phyloP scores from a whole-genome alignment of 2,888 invertebrate genomes.

The Hemithea aestivaria region DNA sequence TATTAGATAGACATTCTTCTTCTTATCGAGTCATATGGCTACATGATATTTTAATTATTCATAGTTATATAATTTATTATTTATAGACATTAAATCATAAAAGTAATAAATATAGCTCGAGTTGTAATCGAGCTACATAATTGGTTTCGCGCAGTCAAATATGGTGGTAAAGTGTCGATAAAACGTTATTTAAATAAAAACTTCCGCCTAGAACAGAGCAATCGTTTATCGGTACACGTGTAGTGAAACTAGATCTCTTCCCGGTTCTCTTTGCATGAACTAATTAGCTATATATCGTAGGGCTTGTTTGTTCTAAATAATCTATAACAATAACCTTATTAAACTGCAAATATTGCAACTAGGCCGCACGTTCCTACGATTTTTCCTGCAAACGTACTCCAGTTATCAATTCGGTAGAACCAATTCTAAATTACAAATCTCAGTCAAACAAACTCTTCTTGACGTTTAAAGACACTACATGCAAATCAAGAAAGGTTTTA shows the following conservation, averaged over 20 bases:
- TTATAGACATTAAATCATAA: not conserved
- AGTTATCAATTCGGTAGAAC: not conserved
- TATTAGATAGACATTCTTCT: too few species aligned
- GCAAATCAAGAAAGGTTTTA: too few species aligned
- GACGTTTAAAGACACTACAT: too few species aligned
- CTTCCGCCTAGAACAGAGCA: conserved; percentile 40
- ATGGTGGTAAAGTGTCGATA: conserved; percentile 26
- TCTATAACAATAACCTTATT: conserved; percentile 9
- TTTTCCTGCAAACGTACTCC: too few species aligned
- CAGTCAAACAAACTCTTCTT: too few species aligned
- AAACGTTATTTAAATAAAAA: conserved; percentile 27
- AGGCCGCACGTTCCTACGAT: not conserved
- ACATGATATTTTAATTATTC: too few species aligned
- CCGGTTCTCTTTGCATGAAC: conserved; percentile 42
- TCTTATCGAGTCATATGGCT: too few species aligned
- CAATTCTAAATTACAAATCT: too few species aligned
- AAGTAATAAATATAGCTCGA: not conserved
- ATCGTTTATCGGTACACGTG: conserved; percentile 52
- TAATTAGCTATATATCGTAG: conserved; percentile 40
- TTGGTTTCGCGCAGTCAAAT: conserved; percentile 43
- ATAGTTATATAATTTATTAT: too few species aligned
- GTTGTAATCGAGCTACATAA: not conserved
- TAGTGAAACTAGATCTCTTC: conserved; percentile 47
- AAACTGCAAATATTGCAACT: conserved; percentile 15
- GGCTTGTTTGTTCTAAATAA: conserved; percentile 33